phyloP scores from a whole-genome alignment of 2,797 vertebrate genomes.

The Catamblyrhynchus diadema region DNA sequence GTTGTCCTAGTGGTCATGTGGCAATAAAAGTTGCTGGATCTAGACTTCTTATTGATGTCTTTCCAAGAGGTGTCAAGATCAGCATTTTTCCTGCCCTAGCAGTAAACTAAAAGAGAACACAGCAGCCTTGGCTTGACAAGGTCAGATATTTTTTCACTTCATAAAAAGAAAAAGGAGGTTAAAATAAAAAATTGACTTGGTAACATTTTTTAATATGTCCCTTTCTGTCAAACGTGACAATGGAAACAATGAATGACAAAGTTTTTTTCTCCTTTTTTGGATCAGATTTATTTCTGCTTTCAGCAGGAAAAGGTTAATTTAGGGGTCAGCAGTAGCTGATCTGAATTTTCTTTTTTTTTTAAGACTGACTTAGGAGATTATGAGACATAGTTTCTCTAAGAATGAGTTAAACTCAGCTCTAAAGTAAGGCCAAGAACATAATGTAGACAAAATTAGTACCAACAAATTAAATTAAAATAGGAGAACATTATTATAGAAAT shows the following conservation, averaged over 20 bases:
- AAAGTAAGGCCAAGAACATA: not conserved
- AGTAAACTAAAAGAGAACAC: constrained; percentile 6
- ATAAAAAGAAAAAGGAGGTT: not conserved
- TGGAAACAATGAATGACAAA: not conserved
- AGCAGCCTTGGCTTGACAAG: constrained; percentile 23
- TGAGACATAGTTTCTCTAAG: not conserved
- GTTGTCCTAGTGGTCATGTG: not conserved
- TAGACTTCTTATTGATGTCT: not conserved
- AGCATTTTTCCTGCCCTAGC: not conserved
- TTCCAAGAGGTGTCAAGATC: constrained; percentile 3
- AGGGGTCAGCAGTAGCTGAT: not conserved
- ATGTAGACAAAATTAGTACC: not conserved
- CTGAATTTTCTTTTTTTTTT: not conserved
- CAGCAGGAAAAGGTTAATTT: not conserved
- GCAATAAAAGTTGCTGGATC: not conserved
- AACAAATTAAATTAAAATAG: not conserved
- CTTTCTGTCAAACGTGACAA: not conserved
- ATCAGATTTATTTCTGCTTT: not conserved
- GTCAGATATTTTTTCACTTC: constrained; percentile 7
- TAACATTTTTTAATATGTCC: not conserved
- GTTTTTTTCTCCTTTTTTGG: not conserved
- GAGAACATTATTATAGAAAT: not conserved
- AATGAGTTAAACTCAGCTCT: not conserved
- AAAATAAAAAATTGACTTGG: not conserved
- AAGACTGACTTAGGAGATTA: not conserved